Evolutionary conservation across 2,888 invertebrate species (phyloP).

Genomic region (Dryadula phaetusa): DNA sequence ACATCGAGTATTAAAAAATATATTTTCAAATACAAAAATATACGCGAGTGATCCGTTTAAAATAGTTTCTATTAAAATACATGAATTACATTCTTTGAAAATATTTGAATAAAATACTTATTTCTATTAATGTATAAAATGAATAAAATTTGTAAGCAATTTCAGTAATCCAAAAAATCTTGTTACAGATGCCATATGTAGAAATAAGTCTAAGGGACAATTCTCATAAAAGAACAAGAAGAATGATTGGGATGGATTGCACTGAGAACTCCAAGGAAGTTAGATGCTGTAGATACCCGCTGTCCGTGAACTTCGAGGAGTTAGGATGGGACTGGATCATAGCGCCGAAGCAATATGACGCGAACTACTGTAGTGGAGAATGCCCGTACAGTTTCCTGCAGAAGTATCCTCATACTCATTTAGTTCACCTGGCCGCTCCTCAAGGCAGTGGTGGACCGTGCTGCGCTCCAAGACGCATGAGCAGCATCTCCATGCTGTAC

Average conservation of each 20-base stretch:
- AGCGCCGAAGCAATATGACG: conserved; percentile 96
- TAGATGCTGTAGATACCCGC: conserved; percentile 96
- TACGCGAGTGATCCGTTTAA: no score
- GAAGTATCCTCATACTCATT: conserved; percentile 94
- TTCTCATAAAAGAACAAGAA: conserved; percentile 87
- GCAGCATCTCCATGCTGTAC: conserved; percentile 95
- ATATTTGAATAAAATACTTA: no score
- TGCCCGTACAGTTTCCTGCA: conserved; percentile 95
- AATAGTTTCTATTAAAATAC: no score
- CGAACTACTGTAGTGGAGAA: conserved; percentile 98
- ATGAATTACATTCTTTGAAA: no score
- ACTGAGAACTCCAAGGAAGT: conserved; percentile 91
- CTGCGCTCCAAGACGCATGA: conserved; percentile 95
- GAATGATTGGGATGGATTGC: conserved; percentile 93
- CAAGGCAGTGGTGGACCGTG: conserved; percentile 93
- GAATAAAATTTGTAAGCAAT: background rate
- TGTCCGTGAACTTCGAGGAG: conserved; percentile 96
- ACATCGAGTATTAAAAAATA: no score
- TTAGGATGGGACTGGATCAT: conserved; percentile 99
- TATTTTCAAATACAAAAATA: no score
- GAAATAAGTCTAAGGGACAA: conserved; percentile 80
- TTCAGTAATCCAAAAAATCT: conserved; percentile 8
- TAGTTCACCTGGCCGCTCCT: conserved; percentile 91
- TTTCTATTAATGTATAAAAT: background rate
- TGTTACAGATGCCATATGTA: conserved; percentile 80